A percentile compares a stretch with the other conserved stretches of the same genome.
Evolutionary conservation across 2,113 vertebrate species (phyloP).

Genomic region (Chionodraco myersi): DNA sequence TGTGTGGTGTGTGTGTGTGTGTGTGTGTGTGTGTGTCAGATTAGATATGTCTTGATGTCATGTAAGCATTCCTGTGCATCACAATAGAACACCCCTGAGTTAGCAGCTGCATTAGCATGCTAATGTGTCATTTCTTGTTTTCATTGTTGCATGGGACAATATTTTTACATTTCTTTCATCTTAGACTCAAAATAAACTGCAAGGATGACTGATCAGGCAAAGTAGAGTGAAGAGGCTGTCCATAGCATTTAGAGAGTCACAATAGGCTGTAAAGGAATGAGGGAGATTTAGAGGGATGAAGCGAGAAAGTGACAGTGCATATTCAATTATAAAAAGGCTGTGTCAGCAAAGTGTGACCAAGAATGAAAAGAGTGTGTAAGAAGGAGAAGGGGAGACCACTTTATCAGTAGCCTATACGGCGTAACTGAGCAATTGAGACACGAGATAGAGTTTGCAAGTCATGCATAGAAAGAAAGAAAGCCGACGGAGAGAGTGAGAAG

Average conservation of each 20-base stretch:
- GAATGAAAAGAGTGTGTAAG: slow-evolving; percentile 20
- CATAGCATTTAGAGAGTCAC: slow-evolving; percentile 31
- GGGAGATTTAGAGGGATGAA: slow-evolving; percentile 33
- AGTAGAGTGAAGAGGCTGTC: slow-evolving; percentile 3
- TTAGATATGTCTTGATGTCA: not conserved
- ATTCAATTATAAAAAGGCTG: slow-evolving; percentile 35
- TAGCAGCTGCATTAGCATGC: slow-evolving; percentile 19
- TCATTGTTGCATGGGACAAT: not conserved
- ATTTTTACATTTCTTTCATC: not conserved
- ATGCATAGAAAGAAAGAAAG: not conserved
- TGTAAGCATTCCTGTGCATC: not conserved
- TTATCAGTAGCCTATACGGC: slow-evolving; percentile 17
- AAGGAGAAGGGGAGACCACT: not conserved
- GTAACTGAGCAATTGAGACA: slow-evolving; percentile 15
- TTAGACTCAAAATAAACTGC: not conserved
- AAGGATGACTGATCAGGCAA: not conserved
- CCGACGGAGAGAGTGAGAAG: not conserved
- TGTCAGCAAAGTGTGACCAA: slow-evolving; percentile 30
- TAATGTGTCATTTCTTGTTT: not conserved
- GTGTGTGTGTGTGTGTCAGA: not conserved
- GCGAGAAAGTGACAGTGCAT: not conserved
- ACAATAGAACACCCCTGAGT: not conserved
- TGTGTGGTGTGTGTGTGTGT: too few relatives aligned
- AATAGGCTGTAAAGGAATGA: slow-evolving; percentile 11
- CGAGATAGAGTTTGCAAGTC: not conserved